Evolutionary conservation across 2,113 vertebrate species (phyloP).

Genomic region (Ptyas mucosa): DNA sequence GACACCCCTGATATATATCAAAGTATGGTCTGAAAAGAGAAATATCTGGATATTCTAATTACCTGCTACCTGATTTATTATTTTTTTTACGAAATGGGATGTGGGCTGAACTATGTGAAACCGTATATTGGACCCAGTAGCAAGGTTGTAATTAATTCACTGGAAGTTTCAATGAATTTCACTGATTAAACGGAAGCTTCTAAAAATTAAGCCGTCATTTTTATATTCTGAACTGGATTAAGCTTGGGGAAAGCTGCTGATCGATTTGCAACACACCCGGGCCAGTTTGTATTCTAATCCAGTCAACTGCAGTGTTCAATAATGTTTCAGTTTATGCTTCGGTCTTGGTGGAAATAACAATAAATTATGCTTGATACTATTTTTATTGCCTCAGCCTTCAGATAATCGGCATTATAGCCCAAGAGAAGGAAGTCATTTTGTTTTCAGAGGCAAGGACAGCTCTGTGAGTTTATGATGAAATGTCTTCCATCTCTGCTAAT

Average conservation of each 20-base stretch:
- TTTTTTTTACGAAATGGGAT: neutral
- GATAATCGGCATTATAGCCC: neutral
- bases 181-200: neutral
- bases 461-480: neutral
- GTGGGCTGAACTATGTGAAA: neutral
- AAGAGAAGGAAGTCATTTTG: neutral
- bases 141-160: neutral
- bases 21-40: neutral
- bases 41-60: neutral
- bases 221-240: neutral
- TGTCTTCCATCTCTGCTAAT: neutral
- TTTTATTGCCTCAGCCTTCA: neutral
- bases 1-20: neutral
- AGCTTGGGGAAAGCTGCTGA: neutral
- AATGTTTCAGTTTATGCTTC: accelerated
- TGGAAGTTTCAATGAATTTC: neutral
- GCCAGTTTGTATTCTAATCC: neutral
- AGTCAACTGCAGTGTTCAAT: neutral
- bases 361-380: neutral
- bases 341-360: neutral
- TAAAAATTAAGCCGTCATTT: neutral
- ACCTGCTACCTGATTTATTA: neutral
- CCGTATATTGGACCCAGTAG: neutral
- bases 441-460: neutral
- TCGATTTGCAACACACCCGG: neutral